Conservation (phyloP, 2,797 vertebrate genomes). For the Babyrousa celebensis region DNA sequence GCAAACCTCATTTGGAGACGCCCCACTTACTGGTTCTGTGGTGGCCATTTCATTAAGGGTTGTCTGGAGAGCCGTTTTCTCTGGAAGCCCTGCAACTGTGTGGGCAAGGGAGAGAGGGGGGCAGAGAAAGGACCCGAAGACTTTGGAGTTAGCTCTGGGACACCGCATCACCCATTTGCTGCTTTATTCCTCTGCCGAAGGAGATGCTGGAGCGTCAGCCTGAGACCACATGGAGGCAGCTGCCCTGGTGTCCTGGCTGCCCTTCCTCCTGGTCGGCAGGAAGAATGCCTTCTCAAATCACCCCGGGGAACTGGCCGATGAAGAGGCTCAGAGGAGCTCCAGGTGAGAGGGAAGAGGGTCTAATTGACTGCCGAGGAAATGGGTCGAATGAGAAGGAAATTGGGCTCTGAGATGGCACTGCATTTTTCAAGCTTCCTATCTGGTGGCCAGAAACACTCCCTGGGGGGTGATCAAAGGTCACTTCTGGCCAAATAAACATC, state of each 20-base stretch:
- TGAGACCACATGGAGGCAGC: fast-evolving
- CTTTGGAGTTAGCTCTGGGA: neutral
- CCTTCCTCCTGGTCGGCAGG: fast-evolving
- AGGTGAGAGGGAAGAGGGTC: neutral
- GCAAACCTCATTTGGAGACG: neutral
- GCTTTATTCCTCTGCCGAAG: neutral
- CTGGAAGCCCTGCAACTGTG: neutral
- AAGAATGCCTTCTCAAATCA: neutral
- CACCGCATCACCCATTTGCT: fast-evolving
- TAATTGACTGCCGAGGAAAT: neutral
- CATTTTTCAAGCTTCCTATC: neutral
- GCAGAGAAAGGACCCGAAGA: neutral
- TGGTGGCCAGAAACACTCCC: neutral
- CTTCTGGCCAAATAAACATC: too few species aligned
- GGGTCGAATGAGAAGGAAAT: neutral
- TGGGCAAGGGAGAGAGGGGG: fast-evolving
- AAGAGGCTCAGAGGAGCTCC: neutral
- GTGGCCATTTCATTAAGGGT: fast-evolving
- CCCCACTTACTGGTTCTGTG: neutral
- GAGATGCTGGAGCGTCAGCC: neutral
- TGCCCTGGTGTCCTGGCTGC: fast-evolving
- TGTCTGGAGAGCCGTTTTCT: neutral
- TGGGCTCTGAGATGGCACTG: neutral
- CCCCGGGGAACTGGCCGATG: neutral
- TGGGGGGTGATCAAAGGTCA: neutral